phyloP scores from a whole-genome alignment of 2,113 vertebrate genomes.

The Oreocharis arfaki region DNA sequence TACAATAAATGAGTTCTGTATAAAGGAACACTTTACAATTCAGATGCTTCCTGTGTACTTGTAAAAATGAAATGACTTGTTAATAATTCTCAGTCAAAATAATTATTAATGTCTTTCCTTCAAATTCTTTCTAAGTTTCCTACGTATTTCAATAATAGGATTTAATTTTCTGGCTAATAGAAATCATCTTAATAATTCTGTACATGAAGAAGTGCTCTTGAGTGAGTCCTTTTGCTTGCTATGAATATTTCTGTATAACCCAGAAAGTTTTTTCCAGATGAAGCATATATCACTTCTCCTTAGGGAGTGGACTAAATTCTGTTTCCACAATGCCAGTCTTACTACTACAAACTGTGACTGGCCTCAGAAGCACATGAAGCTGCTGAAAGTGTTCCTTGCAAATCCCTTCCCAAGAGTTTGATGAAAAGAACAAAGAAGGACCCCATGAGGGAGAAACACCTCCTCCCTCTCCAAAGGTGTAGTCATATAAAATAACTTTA shows the following conservation, averaged over 20 bases:
- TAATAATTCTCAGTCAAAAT: not conserved
- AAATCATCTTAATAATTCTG: not conserved
- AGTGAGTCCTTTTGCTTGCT: not conserved
- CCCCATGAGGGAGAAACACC: accelerated
- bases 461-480: not conserved
- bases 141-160: not conserved
- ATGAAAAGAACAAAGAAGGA: not conserved
- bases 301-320: not conserved
- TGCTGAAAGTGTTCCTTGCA: not conserved
- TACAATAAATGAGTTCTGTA: not conserved
- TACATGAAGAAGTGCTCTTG: not conserved
- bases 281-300: not conserved
- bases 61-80: not conserved
- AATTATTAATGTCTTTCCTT: not conserved
- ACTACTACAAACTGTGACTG: not conserved
- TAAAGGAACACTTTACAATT: not conserved
- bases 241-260: not conserved
- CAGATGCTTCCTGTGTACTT: not conserved
- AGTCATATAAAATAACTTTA: not conserved
- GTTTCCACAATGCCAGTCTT: not conserved
- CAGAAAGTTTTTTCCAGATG: not conserved
- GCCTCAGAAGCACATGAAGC: not conserved
- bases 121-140: not conserved
- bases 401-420: not conserved
- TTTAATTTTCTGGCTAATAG: not conserved